phyloP scores from a whole-genome alignment of 2,888 invertebrate genomes.

The Noctua pronuba region DNA sequence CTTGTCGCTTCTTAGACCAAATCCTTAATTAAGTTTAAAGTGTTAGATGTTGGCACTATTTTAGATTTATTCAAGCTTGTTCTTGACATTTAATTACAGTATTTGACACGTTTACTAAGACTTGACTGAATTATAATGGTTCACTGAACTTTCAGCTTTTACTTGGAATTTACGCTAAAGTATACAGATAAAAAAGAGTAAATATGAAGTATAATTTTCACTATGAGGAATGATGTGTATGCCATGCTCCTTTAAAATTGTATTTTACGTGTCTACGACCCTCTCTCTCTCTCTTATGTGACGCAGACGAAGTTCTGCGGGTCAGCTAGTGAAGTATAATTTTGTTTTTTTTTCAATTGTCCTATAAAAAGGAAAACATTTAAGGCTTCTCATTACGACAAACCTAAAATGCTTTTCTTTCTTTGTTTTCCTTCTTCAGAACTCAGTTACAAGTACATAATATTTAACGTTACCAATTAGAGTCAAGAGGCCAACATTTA shows the following conservation, averaged over 20 bases:
- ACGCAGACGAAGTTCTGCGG: no score
- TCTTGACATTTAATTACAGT: slow-evolving; percentile 22
- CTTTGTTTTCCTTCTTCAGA: background rate
- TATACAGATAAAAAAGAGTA: background rate
- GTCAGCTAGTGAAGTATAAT: background rate
- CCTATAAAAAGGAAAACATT: background rate
- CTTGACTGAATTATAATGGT: background rate
- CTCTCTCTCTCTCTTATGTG: no score
- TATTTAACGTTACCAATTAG: slow-evolving; percentile 39
- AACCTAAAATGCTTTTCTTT: background rate
- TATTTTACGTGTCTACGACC: no score
- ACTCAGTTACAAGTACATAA: slow-evolving; percentile 33
- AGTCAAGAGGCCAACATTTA: slow-evolving; percentile 36
- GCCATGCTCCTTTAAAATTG: no score
- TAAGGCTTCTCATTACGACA: background rate
- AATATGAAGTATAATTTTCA: background rate
- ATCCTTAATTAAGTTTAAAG: background rate
- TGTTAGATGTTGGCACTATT: background rate
- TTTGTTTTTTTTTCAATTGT: background rate
- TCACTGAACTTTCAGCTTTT: background rate
- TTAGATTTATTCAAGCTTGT: background rate
- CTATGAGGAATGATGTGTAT: no score
- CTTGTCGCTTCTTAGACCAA: background rate
- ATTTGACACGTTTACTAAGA: slow-evolving; percentile 4
- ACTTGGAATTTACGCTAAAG: background rate